Base-by-base conservation (phyloP, 2,113 vertebrate species). In the Peromyscus leucopus region DNA sequence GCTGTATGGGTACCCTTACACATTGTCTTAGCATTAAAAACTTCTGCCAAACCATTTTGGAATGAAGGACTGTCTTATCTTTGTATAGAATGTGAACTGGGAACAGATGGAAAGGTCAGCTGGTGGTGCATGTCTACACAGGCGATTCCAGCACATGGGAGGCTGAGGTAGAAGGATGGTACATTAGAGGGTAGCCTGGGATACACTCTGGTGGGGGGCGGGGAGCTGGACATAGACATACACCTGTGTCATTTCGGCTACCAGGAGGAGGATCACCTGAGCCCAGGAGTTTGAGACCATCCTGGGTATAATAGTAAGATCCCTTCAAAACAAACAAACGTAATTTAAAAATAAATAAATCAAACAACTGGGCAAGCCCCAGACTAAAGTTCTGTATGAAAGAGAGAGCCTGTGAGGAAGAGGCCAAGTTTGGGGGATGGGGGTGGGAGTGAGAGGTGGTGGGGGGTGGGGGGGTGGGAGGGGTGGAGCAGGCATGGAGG, bases 321-420 rank as follows among this genome's bases (percentile, higher is more conserved):
- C 7, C 57, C 7, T 42, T 84, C 67, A 46, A 72, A 71, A 59
- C 22, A 59, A 46, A 36, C 59, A 28, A 82, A 63, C 2, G 12
- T 8, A 59, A 51, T 55, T 21, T 51, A 80, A 79, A 51, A 86
- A 28, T 65, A 67, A 21, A 86, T 86, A 48, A 46, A 33, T 48
- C 24, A 42, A 67, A 48, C 63, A 86, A 39, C 67, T 33, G 28
- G 28, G 42, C 63, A 86, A 2, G 26, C 22, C 26, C 39, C 3
- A 79, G 13, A 79, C 42, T 48, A 33, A 63, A 76, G 21, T 6
- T 80, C 57, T 55, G 61, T 21, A 42, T 31, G 26, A 12, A 6
- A 3, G 51, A 21, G 71, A 24, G 42, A 79, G 4, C 15, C 48
- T 1, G 13, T 0, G 0, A 8, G 72, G n/a, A 36, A 57, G 19